These are phyloP conservation scores for Pseudorasbora parva DNA, from an alignment of 2,113 vertebrate genomes.

Conservation along the genomic window DNA sequence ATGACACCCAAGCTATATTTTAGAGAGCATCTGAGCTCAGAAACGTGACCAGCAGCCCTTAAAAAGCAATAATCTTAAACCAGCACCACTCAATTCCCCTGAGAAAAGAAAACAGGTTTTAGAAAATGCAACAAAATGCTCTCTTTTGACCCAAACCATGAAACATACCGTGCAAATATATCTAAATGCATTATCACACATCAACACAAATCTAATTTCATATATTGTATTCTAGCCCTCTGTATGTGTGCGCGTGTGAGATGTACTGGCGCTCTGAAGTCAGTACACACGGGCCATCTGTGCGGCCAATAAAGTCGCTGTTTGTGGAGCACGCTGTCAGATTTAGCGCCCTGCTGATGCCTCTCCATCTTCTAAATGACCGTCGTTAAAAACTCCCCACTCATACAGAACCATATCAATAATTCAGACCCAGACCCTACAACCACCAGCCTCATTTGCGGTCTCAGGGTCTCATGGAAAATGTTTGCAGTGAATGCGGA, in stretches of 20 bases:
- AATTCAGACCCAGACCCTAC: slow-evolving; percentile 63
- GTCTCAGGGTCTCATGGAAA: slow-evolving; percentile 61
- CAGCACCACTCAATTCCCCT: background rate
- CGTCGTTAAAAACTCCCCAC: slow-evolving; percentile 69
- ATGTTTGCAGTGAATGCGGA: slow-evolving; percentile 58
- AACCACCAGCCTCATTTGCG: slow-evolving; percentile 50
- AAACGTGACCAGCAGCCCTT: slow-evolving; percentile 19
- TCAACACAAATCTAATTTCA: slow-evolving; percentile 18
- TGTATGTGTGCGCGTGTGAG: background rate
- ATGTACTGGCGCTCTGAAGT: slow-evolving; percentile 20
- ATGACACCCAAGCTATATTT: slow-evolving; percentile 19
- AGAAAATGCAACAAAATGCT: background rate
- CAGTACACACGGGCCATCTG: slow-evolving; percentile 44
- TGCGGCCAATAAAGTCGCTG: slow-evolving; percentile 56
- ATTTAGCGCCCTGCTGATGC: slow-evolving; percentile 65
- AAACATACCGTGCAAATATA: background rate
- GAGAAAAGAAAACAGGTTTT: background rate
- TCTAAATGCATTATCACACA: slow-evolving; percentile 16
- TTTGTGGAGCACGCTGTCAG: slow-evolving; percentile 51
- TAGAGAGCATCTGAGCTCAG: background rate
- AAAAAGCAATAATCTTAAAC: slow-evolving; percentile 20
- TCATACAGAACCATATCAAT: slow-evolving; percentile 68
- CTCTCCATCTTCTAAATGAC: slow-evolving; percentile 73
- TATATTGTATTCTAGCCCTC: slow-evolving; percentile 2
- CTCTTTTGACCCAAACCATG: slow-evolving; percentile 11